phyloP scores from a whole-genome alignment of 2,888 invertebrate species.

The Malacosoma neustria region DNA sequence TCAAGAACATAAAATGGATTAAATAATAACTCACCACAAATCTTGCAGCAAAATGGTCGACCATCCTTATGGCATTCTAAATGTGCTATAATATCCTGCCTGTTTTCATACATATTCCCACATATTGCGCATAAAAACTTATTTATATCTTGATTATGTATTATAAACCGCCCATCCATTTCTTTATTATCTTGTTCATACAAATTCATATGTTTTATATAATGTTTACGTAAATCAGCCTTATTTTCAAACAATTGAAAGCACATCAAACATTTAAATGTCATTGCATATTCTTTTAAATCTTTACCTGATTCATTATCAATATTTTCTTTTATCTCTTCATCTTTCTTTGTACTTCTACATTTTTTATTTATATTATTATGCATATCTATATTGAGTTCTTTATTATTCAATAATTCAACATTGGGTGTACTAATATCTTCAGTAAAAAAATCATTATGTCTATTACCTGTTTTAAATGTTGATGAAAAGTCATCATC shows the following conservation, averaged over 20 bases:
- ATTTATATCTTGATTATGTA: constrained; percentile 7
- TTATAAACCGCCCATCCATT: constrained; percentile 13
- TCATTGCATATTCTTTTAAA: constrained; percentile 4
- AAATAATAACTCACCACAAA: constrained; percentile 65
- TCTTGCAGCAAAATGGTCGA: constrained; percentile 46
- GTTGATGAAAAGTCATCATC: constrained; percentile 4
- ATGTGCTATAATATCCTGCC: constrained; percentile 32
- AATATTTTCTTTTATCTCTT: not conserved
- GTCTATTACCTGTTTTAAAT: constrained; percentile 9
- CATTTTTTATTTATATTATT: constrained; percentile 1
- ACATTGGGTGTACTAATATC: no score
- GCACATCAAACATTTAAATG: constrained; percentile 34
- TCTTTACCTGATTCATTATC: constrained; percentile 3
- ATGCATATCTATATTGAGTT: no score
- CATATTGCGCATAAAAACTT: constrained; percentile 38
- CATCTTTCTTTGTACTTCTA: not conserved
- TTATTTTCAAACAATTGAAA: constrained; percentile 22
- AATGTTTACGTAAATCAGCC: constrained; percentile 30
- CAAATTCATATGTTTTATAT: constrained; percentile 20
- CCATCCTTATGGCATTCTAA: constrained; percentile 26
- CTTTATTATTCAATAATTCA: no score
- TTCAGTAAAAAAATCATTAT: no score
- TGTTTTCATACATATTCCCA: constrained; percentile 25
- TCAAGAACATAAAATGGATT: no score
- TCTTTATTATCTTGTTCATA: not conserved